Evolutionary conservation across 2,113 vertebrate genomes (phyloP).

Genomic region (Limnothrissa miodon): DNA sequence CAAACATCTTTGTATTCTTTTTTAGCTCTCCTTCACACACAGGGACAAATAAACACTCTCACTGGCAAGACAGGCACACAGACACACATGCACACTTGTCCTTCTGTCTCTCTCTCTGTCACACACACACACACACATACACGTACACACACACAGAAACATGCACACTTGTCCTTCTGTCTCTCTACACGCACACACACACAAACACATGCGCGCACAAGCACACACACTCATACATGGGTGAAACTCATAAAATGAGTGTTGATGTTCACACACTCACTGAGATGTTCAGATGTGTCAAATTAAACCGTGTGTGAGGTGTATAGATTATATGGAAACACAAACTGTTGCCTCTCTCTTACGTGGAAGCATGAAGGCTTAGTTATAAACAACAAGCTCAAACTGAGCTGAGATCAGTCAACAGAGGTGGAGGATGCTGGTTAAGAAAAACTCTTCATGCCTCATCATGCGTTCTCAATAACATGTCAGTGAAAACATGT

Average conservation of each 20-base stretch:
- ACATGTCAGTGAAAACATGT: not conserved
- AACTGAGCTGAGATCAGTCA: not conserved
- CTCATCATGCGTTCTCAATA: not conserved
- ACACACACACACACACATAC: not conserved
- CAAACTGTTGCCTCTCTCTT: not conserved
- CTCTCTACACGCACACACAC: not conserved
- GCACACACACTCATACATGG: slow-evolving; percentile 29
- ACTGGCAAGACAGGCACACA: no score
- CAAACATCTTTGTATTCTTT: not conserved
- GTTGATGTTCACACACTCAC: slow-evolving; percentile 33
- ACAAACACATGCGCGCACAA: not conserved
- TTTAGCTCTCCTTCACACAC: not conserved
- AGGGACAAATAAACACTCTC: not conserved
- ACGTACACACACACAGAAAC: not conserved
- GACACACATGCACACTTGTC: not conserved
- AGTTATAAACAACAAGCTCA: not conserved
- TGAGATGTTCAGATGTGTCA: slow-evolving; percentile 30
- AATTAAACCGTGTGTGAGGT: not conserved
- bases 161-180: not conserved
- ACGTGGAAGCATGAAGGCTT: not conserved
- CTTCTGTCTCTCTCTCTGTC: not conserved
- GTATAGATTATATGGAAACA: not conserved
- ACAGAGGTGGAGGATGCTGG: not conserved
- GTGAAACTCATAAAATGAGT: slow-evolving; percentile 23
- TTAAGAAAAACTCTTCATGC: not conserved